These are phyloP conservation scores for Amblyraja radiata DNA, from an alignment of 2,797 vertebrate species.

Conservation along the genomic window DNA sequence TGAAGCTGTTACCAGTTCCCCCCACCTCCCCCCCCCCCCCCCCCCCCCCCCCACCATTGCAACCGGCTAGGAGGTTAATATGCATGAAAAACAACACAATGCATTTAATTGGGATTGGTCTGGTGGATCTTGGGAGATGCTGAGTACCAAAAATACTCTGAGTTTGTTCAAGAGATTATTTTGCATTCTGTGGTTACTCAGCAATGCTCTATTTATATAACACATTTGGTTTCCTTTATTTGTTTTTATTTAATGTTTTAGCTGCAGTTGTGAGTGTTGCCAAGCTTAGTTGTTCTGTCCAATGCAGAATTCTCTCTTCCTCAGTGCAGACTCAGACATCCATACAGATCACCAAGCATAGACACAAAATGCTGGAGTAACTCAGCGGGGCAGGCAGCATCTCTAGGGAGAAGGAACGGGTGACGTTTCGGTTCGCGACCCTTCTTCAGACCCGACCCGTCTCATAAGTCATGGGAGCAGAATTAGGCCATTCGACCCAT, in stretches of 20 bases:
- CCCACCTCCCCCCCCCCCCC: too few relatives aligned
- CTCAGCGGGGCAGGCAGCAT: too few relatives aligned
- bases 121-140: background rate
- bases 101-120: conserved; percentile 20
- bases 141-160: conserved; percentile 20
- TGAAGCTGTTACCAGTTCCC: background rate
- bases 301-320: background rate
- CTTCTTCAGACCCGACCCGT: too few relatives aligned
- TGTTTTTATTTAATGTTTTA: conserved; percentile 15
- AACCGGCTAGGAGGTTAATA: conserved; percentile 12
- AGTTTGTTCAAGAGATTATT: conserved; percentile 30
- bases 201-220: conserved; percentile 23
- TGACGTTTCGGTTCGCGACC: too few relatives aligned
- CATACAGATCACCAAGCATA: background rate
- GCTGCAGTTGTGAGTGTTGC: background rate
- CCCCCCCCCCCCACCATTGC: background rate
- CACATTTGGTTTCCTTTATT: conserved; percentile 26
- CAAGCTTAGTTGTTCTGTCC: background rate
- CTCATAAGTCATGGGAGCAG: too few relatives aligned
- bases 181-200: conserved; percentile 29
- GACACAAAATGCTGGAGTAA: too few relatives aligned
- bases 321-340: background rate
- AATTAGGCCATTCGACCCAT: too few relatives aligned
- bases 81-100: background rate
- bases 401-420: too few relatives aligned